These are phyloP conservation scores for Agrochola circellaris DNA, from an alignment of 2,888 invertebrate species.

Conservation along the genomic window DNA sequence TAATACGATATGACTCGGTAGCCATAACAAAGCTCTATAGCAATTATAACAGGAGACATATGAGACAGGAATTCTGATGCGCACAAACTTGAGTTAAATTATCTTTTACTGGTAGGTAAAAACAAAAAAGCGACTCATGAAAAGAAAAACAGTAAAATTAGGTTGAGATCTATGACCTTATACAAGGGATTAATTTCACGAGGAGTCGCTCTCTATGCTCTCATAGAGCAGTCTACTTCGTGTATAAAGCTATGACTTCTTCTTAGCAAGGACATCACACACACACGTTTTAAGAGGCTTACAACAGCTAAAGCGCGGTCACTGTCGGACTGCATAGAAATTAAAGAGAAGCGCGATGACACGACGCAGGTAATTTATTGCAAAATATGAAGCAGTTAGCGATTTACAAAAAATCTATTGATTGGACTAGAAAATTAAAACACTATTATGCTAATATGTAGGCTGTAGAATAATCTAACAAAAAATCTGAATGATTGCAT, in stretches of 20 bases:
- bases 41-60: not conserved
- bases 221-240: not conserved
- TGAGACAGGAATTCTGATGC: not conserved
- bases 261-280: not conserved
- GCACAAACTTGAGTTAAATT: constrained; percentile 13
- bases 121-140: not conserved
- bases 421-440: too few species aligned
- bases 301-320: too few species aligned
- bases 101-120: constrained; percentile 9
- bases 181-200: constrained; percentile 33
- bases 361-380: too few species aligned
- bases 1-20: constrained; percentile 18
- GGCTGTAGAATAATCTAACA: too few species aligned
- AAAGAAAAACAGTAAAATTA: constrained; percentile 20
- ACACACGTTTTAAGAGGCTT: too few species aligned
- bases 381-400: too few species aligned
- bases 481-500: too few species aligned
- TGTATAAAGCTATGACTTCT: not conserved
- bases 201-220: not conserved
- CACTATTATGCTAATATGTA: too few species aligned
- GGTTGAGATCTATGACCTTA: constrained; percentile 8
- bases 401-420: too few species aligned
- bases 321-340: too few species aligned
- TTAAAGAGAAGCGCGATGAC: too few species aligned
- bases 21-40: not conserved